Evolutionary conservation across 2,888 invertebrate genomes (phyloP), one percentile per base, ranked within the genome.

Genomic region (Epistrophella euchroma): DNA sequence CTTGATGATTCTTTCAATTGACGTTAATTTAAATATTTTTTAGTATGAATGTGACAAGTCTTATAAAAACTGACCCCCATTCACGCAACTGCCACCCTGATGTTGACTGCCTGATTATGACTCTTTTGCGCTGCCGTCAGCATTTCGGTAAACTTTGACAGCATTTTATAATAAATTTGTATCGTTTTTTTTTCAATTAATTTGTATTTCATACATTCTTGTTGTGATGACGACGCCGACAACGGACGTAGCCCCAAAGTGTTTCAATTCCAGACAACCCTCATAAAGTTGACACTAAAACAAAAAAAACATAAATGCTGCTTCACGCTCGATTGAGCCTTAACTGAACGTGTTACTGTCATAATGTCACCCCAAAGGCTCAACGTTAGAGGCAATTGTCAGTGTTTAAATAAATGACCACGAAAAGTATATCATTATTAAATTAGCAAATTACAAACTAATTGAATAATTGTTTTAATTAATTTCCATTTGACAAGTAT

Each of bases 391-490:
- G 43, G 64, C 50, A 52, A 52, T 22, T 70, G 58, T 45, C 70
- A 70, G 70, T 70, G 70, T 70, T 75, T 45, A 62, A 64, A 17
- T 45, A 62, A 64, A 15, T 19, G 70, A 19, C 70, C 70, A 62
- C 45, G 55, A 64, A 47, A 66, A 43, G 60, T 60, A 74, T 70
- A 43, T 75, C n/a, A 64, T 55, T 32, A 66, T 35, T 60, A 52
- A 80, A 80, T 85, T 85, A 81, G 25, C 81, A 76, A 80, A 81
- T 81, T 80, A 71, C 37, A 37, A 52, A 71, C 64, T 82, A 86
- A 81, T 86, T 82, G 86, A 58, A 45, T 86, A 86, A 86, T 86
- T 82, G 82, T 62, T 66, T 66, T 82, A 74, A 86, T 86, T 56
- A 82, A 78, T 71, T 62, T 56, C 70, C 64, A 79, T 64, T 66